Evolutionary conservation across 2,888 invertebrate genomes (phyloP), one percentile per base, ranked within the genome.

Genomic region (Homarus gammarus): DNA sequence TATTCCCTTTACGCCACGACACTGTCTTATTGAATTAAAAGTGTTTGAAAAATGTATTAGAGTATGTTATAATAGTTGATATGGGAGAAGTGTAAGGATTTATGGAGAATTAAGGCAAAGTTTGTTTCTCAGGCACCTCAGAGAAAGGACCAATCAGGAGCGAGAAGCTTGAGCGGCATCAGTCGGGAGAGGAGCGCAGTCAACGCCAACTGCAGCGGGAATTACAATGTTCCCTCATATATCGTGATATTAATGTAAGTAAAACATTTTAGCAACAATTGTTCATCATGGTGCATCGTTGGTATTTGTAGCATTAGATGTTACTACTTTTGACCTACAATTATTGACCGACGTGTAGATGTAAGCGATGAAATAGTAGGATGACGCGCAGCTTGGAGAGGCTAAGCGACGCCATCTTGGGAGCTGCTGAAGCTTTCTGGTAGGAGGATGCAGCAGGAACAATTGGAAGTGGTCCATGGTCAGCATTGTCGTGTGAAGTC

Each of bases 231-330:
- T 44, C 86, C 79, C 79, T 61, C 64, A 38, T 49, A 79, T 70
- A 38, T 86, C 86, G 86, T 86, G 86, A 86, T 86, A 86, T 86
- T 79, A 64, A 86, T 86, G 86, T 86, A 86, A 86, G 86, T 86
- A 86, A 79, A 33, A 8, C 38, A 56, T n/a, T 51, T 79, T 79
- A 36, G 40, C 36, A n/a, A 33, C n/a, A 27, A 56, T 68, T n/a
- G 31, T 61, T 31, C n/a, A 68, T 78, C 70, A 18, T 40, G 15
- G 40, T 31, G 31, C 8, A 36, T 38, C 15, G 31, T 22, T 38
- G n/a, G 33, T 38, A 31, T 18, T 8, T 49, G 40, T n/a, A 27
- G 61, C 38, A 73, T 40, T 56, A 64, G 8, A n/a, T 38, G 44
- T 44, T 22, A 15, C 8, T 27, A 44, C 44, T 49, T 75, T 73